Evolutionary conservation across 1,140 invertebrate genomes (phyloP).

Genomic region (Linepithema humile): DNA sequence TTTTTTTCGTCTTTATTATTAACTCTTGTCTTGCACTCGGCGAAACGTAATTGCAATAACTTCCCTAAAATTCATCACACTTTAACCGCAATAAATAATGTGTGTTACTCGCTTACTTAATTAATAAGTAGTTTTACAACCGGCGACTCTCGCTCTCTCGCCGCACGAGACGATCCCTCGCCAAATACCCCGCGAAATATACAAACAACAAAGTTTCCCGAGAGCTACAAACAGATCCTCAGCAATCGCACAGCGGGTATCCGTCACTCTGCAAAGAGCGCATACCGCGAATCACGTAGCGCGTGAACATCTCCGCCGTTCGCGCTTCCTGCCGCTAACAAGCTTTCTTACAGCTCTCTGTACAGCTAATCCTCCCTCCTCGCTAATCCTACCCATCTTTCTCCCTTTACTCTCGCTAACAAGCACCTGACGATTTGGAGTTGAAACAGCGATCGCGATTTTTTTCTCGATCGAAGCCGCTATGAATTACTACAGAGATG

Average conservation of each 20-base stretch:
- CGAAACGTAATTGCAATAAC: conserved; percentile 69
- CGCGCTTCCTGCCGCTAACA: neutral
- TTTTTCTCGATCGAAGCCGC: neutral
- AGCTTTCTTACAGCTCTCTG: neutral
- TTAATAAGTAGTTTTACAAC: conserved; percentile 64
- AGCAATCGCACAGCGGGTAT: conserved; percentile 39
- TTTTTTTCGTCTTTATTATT: conserved; percentile 39
- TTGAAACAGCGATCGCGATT: conserved; percentile 40
- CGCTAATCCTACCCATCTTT: neutral
- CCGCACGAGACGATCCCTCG: conserved; percentile 60
- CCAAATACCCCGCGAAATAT: conserved; percentile 63
- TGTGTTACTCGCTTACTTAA: conserved; percentile 69
- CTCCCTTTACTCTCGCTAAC: neutral
- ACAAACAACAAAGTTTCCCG: conserved; percentile 39
- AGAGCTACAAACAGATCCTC: conserved; percentile 29
- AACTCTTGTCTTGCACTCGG: conserved; percentile 46
- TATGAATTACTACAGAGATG: conserved; percentile 28
- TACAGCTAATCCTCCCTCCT: neutral
- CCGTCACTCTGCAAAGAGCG: too few relatives aligned
- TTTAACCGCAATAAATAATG: conserved; percentile 71
- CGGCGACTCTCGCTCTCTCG: neutral
- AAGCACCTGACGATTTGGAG: conserved; percentile 17
- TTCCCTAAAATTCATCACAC: conserved; percentile 71
- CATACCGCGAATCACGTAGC: neutral
- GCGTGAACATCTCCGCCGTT: neutral